A percentile compares a stretch with the other conserved stretches of the same genome.
phyloP scores from a whole-genome alignment of 2,797 vertebrate genomes.

The Oreochromis grahami region DNA sequence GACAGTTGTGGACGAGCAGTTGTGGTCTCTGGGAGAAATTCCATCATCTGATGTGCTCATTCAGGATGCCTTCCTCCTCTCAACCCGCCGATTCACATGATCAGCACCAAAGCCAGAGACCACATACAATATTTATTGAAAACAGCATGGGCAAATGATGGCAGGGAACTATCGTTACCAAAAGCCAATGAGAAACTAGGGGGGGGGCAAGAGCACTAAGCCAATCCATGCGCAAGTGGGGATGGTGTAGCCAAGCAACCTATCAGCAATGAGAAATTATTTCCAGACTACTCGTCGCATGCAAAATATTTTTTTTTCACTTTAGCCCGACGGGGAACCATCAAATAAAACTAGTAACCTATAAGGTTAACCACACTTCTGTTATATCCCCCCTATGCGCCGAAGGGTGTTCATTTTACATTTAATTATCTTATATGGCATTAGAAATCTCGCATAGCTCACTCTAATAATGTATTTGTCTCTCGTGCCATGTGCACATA shows the following conservation, averaged over 20 bases:
- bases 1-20: slow-evolving; percentile 45
- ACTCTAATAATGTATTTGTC: neutral
- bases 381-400: neutral
- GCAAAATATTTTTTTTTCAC: slow-evolving; percentile 31
- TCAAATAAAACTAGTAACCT: neutral
- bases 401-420: neutral
- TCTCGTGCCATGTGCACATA: neutral
- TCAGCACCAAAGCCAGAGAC: slow-evolving; percentile 43
- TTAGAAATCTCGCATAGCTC: neutral
- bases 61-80: slow-evolving; percentile 24
- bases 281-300: slow-evolving; percentile 56
- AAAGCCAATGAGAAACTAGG: slow-evolving; percentile 70
- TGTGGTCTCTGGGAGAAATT: slow-evolving; percentile 47
- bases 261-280: slow-evolving; percentile 66
- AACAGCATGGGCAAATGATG: slow-evolving; percentile 64
- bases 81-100: slow-evolving; percentile 45
- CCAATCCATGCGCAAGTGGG: slow-evolving; percentile 71
- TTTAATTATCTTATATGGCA: neutral
- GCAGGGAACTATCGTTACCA: slow-evolving; percentile 47
- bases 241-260: slow-evolving; percentile 56
- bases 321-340: slow-evolving; percentile 1
- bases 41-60: slow-evolving; percentile 57
- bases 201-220: slow-evolving; percentile 32
- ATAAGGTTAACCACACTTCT: neutral
- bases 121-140: slow-evolving; percentile 69